Evolutionary conservation across 2,797 vertebrate genomes (phyloP).

Genomic region (Balearica regulorum): DNA sequence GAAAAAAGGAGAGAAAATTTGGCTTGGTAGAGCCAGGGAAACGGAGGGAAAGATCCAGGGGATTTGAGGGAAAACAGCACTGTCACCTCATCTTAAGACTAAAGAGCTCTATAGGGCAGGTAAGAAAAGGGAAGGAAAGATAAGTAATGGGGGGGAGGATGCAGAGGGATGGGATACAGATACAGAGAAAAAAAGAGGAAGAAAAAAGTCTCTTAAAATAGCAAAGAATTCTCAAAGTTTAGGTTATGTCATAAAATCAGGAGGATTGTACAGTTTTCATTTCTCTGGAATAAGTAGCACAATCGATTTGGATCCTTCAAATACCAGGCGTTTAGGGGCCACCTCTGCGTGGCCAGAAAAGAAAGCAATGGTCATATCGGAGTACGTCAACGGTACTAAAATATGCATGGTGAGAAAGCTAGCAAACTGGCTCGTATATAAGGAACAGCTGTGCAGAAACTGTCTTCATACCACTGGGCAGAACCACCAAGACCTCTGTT

Average conservation of each 20-base stretch:
- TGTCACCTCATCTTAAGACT: neutral
- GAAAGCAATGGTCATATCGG: neutral
- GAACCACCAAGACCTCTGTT: neutral
- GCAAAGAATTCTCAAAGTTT: neutral
- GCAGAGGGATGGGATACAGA: neutral
- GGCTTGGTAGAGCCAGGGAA: neutral
- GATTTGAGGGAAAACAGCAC: neutral
- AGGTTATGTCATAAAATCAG: neutral
- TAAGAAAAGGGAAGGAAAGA: neutral
- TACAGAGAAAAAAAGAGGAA: neutral
- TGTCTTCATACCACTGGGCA: neutral
- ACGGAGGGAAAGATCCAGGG: neutral
- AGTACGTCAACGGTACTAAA: neutral
- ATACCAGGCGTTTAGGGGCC: neutral
- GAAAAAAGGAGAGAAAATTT: neutral
- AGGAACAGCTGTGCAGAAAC: constrained; percentile 30
- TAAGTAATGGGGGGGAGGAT: neutral
- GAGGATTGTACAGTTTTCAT: neutral
- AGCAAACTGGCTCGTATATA: neutral
- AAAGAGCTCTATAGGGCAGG: neutral
- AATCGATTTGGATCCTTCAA: neutral
- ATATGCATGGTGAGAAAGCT: neutral
- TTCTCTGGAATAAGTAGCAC: neutral
- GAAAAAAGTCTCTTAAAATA: neutral
- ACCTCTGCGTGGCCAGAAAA: neutral